These are phyloP conservation scores for Mesitornis unicolor DNA, from an alignment of 2,113 vertebrate genomes.

Conservation along the genomic window DNA sequence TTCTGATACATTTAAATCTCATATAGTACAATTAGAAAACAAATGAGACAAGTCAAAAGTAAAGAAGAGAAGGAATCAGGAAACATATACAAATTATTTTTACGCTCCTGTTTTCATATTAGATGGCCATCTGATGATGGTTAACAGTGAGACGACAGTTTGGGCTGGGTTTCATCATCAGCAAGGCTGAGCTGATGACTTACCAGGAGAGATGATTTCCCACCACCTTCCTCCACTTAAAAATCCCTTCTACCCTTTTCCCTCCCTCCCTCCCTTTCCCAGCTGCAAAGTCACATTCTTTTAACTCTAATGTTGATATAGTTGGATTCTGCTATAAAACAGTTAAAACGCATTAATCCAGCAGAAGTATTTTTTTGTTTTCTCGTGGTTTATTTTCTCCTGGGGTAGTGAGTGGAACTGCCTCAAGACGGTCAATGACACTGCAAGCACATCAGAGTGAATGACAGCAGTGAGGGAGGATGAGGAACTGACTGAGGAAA, in stretches of 20 bases:
- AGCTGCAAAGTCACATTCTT: not conserved
- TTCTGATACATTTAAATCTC: not conserved
- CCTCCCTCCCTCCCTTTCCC: not conserved
- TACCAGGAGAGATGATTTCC: not conserved
- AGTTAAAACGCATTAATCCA: not conserved
- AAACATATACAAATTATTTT: not conserved
- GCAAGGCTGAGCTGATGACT: not conserved
- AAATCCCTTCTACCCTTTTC: not conserved
- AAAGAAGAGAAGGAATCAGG: not conserved
- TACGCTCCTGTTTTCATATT: not conserved
- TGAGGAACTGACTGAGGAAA: not conserved
- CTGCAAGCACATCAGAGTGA: not conserved
- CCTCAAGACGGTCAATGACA: not conserved
- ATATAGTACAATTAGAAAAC: not conserved
- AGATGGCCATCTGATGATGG: fast-evolving
- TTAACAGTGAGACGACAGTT: not conserved
- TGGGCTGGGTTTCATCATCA: not conserved
- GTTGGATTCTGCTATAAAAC: not conserved
- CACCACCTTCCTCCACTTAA: not conserved
- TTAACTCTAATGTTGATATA: not conserved
- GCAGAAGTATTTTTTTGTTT: not conserved
- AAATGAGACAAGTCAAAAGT: not conserved
- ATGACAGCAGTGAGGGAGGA: not conserved
- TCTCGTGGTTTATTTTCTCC: not conserved
- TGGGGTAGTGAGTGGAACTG: not conserved